These are phyloP conservation scores for Eurystomus gularis DNA, from an alignment of 2,113 vertebrate species.

Conservation along the genomic window DNA sequence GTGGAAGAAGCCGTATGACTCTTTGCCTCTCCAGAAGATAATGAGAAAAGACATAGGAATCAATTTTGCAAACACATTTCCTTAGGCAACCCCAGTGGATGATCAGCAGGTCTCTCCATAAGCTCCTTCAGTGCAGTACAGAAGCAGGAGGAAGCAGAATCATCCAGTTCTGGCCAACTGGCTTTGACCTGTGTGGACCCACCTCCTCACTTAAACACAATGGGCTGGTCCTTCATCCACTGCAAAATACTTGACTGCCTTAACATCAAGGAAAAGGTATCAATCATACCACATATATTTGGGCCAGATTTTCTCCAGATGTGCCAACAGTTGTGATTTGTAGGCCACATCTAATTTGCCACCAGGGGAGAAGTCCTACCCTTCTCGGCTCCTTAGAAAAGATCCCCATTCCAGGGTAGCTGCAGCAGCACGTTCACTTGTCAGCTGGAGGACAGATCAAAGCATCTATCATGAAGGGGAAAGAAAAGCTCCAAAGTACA, in stretches of 20 bases:
- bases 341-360: neutral
- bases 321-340: neutral
- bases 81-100: neutral
- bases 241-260: neutral
- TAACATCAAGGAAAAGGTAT: accelerated
- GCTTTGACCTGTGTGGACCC: neutral
- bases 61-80: neutral
- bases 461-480: neutral
- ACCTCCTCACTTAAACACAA: neutral
- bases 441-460: neutral
- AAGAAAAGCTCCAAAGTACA: neutral
- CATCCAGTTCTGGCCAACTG: neutral
- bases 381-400: neutral
- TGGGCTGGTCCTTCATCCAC: neutral
- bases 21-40: neutral
- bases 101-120: accelerated
- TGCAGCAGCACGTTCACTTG: neutral
- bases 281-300: neutral
- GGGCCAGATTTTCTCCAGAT: neutral
- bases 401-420: neutral
- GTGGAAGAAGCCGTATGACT: neutral
- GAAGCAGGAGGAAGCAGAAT: neutral
- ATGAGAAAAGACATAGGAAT: neutral
- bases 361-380: neutral
- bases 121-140: neutral